Conservation (phyloP, 2,888 invertebrate species). For the Drosophila mimica region DNA sequence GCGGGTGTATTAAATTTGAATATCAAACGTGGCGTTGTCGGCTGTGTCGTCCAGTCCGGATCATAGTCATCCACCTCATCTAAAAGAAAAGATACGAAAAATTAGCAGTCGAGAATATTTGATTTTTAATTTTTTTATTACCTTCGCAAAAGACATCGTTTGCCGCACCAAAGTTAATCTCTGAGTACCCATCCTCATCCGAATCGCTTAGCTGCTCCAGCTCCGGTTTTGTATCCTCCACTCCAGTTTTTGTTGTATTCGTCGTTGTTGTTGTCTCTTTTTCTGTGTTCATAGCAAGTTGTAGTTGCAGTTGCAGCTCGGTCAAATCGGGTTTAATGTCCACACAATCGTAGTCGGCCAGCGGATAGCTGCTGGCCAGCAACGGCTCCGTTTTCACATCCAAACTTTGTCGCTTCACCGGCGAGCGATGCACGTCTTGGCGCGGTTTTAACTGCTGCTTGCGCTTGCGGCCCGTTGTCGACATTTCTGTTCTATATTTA, state of each 20-base stretch:
- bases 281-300: conserved; percentile 31
- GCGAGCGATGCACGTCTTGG: conserved; percentile 57
- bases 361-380: conserved; percentile 44
- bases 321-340: conserved; percentile 68
- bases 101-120: neutral
- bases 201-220: conserved; percentile 70
- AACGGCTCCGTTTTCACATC: conserved; percentile 54
- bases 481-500: conserved; percentile 34
- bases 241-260: neutral
- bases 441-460: conserved; percentile 65
- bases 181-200: conserved; percentile 75
- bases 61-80: conserved; percentile 66
- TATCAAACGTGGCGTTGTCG: conserved; percentile 47
- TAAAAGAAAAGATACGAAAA: neutral
- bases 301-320: conserved; percentile 61
- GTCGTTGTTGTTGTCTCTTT: neutral
- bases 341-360: conserved; percentile 63
- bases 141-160: conserved; percentile 65
- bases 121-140: conserved; percentile 9
- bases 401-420: conserved; percentile 58
- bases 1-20: conserved; percentile 52
- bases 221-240: conserved; percentile 34
- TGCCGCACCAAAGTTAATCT: conserved; percentile 51
- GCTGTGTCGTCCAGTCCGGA: conserved; percentile 63
- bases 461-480: conserved; percentile 60